A percentile compares a stretch with the other conserved stretches of the same genome.
Evolutionary conservation across 2,888 invertebrate genomes (phyloP).

Genomic region (Sussaba pulchella): DNA sequence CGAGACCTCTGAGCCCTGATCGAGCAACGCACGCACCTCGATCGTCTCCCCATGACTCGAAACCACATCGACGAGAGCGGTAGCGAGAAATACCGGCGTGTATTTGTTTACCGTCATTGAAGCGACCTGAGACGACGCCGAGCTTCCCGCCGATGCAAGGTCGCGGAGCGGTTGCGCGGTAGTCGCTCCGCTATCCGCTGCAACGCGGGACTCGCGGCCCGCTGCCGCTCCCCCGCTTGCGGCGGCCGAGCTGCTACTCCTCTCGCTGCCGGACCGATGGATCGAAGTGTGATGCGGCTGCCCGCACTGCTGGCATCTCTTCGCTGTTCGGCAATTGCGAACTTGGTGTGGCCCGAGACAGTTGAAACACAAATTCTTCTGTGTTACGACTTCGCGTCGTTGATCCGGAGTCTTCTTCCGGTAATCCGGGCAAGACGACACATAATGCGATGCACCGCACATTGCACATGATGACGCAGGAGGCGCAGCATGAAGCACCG

Average conservation of each 20-base stretch:
- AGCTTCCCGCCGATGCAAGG: neutral
- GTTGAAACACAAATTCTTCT: constrained; percentile 35
- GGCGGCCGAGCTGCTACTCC: too few relatives aligned
- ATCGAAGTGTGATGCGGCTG: constrained; percentile 36
- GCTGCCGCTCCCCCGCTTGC: too few relatives aligned
- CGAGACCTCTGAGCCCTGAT: constrained; percentile 13
- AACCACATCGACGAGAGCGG: neutral
- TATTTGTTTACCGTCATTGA: neutral
- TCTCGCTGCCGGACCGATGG: constrained; percentile 11
- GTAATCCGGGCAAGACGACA: constrained; percentile 36
- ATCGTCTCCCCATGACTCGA: neutral
- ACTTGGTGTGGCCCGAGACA: constrained; percentile 41
- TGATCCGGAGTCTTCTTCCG: constrained; percentile 33
- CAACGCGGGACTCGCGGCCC: too few relatives aligned
- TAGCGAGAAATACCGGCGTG: neutral
- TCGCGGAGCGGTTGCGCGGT: constrained; percentile 7
- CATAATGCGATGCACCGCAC: constrained; percentile 22
- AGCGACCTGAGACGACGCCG: constrained; percentile 14
- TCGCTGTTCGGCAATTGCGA: constrained; percentile 19
- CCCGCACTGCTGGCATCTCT: constrained; percentile 17
- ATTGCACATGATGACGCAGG: neutral
- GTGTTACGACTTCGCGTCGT: constrained; percentile 21
- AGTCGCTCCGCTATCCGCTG: too few relatives aligned
- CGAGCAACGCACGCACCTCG: neutral
- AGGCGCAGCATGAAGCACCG: too few relatives aligned